Evolutionary conservation across 2,797 vertebrate species (phyloP).

Genomic region (Pogonophryne albipinna): DNA sequence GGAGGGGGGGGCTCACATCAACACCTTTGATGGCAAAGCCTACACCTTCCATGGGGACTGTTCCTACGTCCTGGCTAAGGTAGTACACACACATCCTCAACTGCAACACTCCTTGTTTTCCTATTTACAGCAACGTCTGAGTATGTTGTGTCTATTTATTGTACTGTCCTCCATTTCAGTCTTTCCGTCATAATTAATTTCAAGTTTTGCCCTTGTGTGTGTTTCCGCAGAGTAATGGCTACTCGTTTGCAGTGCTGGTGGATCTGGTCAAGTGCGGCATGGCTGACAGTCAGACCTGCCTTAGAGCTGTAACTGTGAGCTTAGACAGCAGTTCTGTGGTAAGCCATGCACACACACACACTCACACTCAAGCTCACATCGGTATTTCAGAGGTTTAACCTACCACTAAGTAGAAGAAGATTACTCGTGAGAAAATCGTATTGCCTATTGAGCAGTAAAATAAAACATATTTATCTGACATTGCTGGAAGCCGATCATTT

Average conservation of each 20-base stretch:
- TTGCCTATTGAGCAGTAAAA: too few relatives aligned
- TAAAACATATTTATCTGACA: too few relatives aligned
- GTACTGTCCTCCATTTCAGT: neutral
- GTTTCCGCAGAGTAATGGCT: slow-evolving; percentile 66
- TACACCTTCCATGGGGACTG: slow-evolving; percentile 91
- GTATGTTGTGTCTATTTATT: neutral
- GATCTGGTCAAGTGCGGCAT: slow-evolving; percentile 86
- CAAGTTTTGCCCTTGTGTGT: slow-evolving; percentile 10
- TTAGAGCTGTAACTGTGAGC: slow-evolving; percentile 82
- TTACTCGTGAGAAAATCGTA: too few relatives aligned
- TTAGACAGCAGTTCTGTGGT: slow-evolving; percentile 65
- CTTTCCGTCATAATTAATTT: neutral
- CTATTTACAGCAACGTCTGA: neutral
- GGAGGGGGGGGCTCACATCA: slow-evolving; percentile 88
- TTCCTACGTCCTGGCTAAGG: slow-evolving; percentile 85
- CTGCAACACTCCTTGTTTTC: neutral
- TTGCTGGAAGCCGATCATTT: too few relatives aligned
- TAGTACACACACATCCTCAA: slow-evolving; percentile 6
- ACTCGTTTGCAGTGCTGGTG: slow-evolving; percentile 83
- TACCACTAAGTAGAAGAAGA: too few relatives aligned
- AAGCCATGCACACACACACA: slow-evolving; percentile 23
- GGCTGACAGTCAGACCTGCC: slow-evolving; percentile 83
- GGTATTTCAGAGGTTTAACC: too few relatives aligned
- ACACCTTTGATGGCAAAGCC: slow-evolving; percentile 86
- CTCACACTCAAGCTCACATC: neutral